Base-by-base conservation (phyloP, 1,140 invertebrate genomes). In the Sitobion miscanthi region DNA sequence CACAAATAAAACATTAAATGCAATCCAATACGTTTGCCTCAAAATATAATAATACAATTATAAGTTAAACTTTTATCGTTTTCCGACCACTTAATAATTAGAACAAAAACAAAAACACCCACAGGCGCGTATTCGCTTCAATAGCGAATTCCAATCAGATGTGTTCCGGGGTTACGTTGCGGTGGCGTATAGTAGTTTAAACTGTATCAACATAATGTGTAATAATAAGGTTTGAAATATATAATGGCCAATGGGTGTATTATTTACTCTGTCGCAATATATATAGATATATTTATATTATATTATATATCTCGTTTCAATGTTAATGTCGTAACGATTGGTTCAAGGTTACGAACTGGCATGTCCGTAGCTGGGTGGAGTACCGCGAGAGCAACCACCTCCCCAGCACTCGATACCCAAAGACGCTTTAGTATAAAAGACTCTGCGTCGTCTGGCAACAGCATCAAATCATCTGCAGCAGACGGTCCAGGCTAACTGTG, bases 401-500 rank as follows among this genome's bases (percentile, higher is more conserved):
- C 86, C 17, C 47, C 23, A 0, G 1, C 23, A 49, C 8, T 20
- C 30, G 83, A 8, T 30, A 49, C 7, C 87, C n/a, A 21, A 20
- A 38, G 21, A 6, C n/a, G n/a, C 49, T 7, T 20, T 23, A 7
- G 42, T 86, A 89, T 89, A 89, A 89, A 89, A 89, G 49, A 54
- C 87, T 54, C n/a, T 20, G 8, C 6, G 2, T 0, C 20, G n/a
- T 23, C 49, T 1, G n/a, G n/a, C n/a, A 52, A 49, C 87, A 1
- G 21, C 87, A 35, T 89, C 87, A 89, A 38, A 89, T 54, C 87
- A 89, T 89, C 87, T 54, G 87, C 87, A 54, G 87, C 87, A 54
- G 87, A 54, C 87, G 30, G 87, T 54, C n/a, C 87, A 52, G 86
- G 47, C 30, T n/a, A 54, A 54, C 87, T 54, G 87, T 54, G 49